phyloP scores from a whole-genome alignment of 2,888 invertebrate species.

The Autographa gamma region DNA sequence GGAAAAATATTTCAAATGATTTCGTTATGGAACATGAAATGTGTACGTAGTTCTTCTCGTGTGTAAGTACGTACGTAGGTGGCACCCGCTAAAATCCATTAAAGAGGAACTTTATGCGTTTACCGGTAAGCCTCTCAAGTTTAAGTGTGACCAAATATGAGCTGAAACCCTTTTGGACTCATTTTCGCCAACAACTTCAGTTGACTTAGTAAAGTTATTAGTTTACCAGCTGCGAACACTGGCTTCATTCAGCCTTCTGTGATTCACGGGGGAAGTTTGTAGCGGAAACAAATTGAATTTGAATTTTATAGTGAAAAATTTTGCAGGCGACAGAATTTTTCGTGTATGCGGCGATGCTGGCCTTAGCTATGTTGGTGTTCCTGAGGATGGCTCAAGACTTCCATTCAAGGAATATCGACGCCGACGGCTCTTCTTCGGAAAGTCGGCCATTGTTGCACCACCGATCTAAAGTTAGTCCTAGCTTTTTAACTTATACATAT shows the following conservation, averaged over 20 bases:
- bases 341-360: constrained; percentile 91
- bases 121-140: not conserved
- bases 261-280: constrained; percentile 15
- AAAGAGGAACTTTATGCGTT: constrained; percentile 5
- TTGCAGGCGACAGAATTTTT: constrained; percentile 92
- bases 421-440: constrained; percentile 80
- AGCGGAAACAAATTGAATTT: constrained; percentile 32
- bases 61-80: constrained; percentile 1
- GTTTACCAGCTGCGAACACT: constrained; percentile 12
- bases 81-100: constrained; percentile 8
- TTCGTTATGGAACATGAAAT: too few relatives aligned
- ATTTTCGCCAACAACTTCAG: constrained; percentile 9
- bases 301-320: constrained; percentile 35
- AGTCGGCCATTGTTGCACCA: constrained; percentile 77
- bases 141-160: not conserved
- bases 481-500: not conserved
- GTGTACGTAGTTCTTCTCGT: not conserved
- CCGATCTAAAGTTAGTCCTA: constrained; percentile 74
- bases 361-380: constrained; percentile 91
- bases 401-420: constrained; percentile 74
- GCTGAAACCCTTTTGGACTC: constrained; percentile 8
- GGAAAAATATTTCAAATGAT: too few relatives aligned
- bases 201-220: constrained; percentile 3
- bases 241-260: constrained; percentile 6
- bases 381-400: constrained; percentile 88